Conservation (phyloP, 2,113 vertebrate genomes). For the Caretta caretta region DNA sequence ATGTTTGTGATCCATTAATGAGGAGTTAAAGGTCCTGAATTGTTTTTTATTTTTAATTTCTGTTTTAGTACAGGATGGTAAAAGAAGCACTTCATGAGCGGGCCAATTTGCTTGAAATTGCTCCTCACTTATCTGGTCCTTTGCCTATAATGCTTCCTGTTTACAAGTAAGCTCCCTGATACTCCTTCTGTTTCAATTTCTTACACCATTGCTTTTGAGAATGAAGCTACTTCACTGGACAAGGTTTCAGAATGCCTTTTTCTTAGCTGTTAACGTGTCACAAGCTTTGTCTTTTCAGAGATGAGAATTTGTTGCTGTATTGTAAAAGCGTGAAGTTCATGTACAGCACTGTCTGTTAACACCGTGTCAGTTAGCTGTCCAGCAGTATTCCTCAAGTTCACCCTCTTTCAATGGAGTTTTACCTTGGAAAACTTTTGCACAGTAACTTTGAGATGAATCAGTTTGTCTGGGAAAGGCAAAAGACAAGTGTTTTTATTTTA, state of each 20-base stretch:
- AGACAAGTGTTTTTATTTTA: background rate
- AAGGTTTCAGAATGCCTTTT: background rate
- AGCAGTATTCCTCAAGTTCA: background rate
- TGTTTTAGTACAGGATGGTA: conserved; percentile 95
- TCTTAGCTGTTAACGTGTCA: background rate
- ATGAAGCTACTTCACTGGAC: background rate
- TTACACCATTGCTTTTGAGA: background rate
- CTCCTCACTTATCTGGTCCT: conserved; percentile 92
- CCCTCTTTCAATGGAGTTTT: rapidly evolving
- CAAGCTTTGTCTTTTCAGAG: background rate
- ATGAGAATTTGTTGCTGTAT: background rate
- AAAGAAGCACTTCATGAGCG: conserved; percentile 95
- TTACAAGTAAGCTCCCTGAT: conserved; percentile 89
- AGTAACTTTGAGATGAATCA: background rate
- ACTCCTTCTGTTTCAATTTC: background rate
- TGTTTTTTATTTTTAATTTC: background rate
- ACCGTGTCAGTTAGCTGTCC: background rate
- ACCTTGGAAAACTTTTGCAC: background rate
- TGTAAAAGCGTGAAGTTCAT: background rate
- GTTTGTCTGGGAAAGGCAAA: background rate
- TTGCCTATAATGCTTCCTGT: conserved; percentile 98
- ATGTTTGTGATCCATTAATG: background rate
- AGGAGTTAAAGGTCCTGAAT: background rate
- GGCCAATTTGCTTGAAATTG: conserved; percentile 93
- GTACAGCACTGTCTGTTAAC: rapidly evolving